These are phyloP conservation scores for Umimayanthus chanpuru DNA, from an alignment of 92 coral and sea anemone genomes.

Conservation along the genomic window DNA sequence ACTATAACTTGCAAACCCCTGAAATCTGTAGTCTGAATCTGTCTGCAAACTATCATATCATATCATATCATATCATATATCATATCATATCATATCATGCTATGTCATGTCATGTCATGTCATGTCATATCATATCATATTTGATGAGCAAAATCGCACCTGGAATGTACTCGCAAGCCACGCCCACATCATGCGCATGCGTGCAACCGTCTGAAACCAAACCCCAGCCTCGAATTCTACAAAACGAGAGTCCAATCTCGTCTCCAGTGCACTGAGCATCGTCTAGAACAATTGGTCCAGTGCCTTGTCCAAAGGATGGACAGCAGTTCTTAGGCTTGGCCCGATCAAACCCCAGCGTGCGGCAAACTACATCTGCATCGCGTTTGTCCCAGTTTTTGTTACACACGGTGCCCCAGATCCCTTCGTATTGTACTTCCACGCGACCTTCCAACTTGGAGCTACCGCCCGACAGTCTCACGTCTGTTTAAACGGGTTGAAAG, in stretches of 20 bases:
- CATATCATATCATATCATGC: too few relatives aligned
- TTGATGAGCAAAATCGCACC: neutral
- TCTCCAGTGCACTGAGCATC: slow-evolving; percentile 30
- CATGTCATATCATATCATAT: too few relatives aligned
- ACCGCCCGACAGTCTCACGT: slow-evolving; percentile 7
- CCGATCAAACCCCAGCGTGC: slow-evolving; percentile 27
- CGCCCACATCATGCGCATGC: slow-evolving; percentile 31
- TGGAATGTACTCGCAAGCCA: slow-evolving; percentile 9
- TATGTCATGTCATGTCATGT: too few relatives aligned
- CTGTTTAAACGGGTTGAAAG: neutral
- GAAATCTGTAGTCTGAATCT: too few relatives aligned
- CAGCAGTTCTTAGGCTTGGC: neutral
- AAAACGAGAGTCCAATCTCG: slow-evolving; percentile 24
- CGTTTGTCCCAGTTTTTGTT: slow-evolving; percentile 10
- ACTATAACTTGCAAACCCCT: too few relatives aligned
- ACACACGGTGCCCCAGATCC: slow-evolving; percentile 36
- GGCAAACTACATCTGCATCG: slow-evolving; percentile 32
- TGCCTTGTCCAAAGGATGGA: slow-evolving; percentile 21
- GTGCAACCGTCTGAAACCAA: neutral
- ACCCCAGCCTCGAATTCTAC: slow-evolving; percentile 37
- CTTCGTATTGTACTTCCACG: slow-evolving; percentile 18
- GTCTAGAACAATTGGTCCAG: slow-evolving; percentile 15
- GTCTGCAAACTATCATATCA: too few relatives aligned
- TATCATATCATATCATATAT: too few relatives aligned
- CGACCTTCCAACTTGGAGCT: slow-evolving; percentile 29